phyloP scores from a whole-genome alignment of 2,113 vertebrate species.

The Charina bottae region DNA sequence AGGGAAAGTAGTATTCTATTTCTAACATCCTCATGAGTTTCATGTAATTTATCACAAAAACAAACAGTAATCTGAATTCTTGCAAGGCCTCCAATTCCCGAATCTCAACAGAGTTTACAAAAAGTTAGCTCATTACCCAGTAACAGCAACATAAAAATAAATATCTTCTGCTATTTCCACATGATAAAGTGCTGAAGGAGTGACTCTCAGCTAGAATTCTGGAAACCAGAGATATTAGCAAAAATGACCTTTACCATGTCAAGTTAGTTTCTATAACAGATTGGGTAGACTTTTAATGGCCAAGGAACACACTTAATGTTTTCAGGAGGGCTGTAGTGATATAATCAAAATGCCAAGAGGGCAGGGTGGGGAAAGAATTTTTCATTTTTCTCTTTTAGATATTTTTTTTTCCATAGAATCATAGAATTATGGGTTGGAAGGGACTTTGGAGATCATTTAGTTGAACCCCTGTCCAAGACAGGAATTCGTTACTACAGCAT shows the following conservation, averaged over 20 bases:
- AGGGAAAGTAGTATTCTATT: conserved; percentile 16
- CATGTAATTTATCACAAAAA: conserved; percentile 1
- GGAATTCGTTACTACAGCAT: background rate
- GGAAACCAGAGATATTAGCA: background rate
- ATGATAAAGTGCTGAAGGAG: background rate
- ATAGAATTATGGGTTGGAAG: background rate
- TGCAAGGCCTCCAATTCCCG: background rate
- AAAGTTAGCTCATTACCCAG: background rate
- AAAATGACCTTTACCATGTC: background rate
- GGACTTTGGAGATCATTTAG: background rate
- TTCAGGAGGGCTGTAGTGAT: background rate
- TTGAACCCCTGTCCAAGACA: background rate
- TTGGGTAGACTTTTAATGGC: background rate
- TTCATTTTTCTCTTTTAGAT: background rate
- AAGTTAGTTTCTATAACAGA: background rate
- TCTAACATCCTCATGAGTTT: conserved; percentile 21
- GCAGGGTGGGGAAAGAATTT: background rate
- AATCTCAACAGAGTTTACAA: background rate
- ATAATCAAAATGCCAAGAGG: background rate
- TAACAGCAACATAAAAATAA: conserved; percentile 14
- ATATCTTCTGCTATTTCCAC: background rate
- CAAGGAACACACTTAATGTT: background rate
- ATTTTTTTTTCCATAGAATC: background rate
- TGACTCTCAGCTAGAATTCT: background rate
- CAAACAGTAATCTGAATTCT: background rate